phyloP scores from a whole-genome alignment of 2,797 vertebrate species.

The Fratercula arctica region DNA sequence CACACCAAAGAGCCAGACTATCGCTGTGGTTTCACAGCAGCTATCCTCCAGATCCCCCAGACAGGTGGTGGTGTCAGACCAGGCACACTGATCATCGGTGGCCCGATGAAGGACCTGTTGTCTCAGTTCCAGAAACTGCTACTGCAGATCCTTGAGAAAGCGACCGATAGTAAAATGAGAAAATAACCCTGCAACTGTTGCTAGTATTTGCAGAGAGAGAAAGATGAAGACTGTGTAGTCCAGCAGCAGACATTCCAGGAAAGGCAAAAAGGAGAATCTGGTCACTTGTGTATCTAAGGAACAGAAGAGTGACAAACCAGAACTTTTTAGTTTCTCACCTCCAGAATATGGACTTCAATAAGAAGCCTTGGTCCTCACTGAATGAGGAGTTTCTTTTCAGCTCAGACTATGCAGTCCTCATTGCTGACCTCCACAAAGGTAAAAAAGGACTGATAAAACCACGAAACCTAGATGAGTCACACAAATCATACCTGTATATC shows the following conservation, averaged over 20 bases:
- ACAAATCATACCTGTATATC: neutral
- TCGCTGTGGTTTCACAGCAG: neutral
- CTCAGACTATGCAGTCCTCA: neutral
- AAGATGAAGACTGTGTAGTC: neutral
- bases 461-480: neutral
- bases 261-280: neutral
- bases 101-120: neutral
- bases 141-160: neutral
- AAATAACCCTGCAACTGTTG: neutral
- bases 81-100: neutral
- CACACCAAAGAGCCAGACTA: neutral
- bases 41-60: rapidly evolving
- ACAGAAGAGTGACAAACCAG: neutral
- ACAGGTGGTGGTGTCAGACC: neutral
- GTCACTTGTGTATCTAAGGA: neutral
- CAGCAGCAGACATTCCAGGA: neutral
- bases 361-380: neutral
- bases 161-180: neutral
- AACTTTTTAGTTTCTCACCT: neutral
- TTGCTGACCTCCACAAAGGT: neutral
- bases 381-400: neutral
- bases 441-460: neutral
- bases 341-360: neutral
- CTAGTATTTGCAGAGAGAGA: neutral
- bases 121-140: neutral